These are phyloP conservation scores for Agrochola lota DNA, from an alignment of 2,888 invertebrate species.

Conservation along the genomic window DNA sequence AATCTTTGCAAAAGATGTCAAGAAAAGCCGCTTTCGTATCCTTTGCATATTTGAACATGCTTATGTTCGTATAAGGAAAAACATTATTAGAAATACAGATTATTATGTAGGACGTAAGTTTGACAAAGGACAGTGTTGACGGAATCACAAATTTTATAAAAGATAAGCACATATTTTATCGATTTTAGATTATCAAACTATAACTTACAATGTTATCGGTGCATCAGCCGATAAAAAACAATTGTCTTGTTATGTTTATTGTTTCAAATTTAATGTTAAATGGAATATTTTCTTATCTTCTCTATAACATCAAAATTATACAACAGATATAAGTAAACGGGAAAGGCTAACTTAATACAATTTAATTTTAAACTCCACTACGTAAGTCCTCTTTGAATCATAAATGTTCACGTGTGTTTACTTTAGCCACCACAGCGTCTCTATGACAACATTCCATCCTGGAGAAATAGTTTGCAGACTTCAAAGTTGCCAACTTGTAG, in stretches of 20 bases:
- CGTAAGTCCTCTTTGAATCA: conserved; percentile 57
- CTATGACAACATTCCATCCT: conserved; percentile 78
- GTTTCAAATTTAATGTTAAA: conserved; percentile 46
- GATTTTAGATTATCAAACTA: conserved; percentile 33
- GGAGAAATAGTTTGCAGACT: conserved; percentile 80
- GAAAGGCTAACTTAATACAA: conserved; percentile 44
- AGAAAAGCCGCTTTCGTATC: conserved; percentile 49
- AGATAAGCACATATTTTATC: conserved; percentile 21
- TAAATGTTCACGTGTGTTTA: conserved; percentile 63
- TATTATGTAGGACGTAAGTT: conserved; percentile 8
- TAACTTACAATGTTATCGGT: conserved; percentile 44
- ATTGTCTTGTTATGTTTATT: conserved; percentile 45
- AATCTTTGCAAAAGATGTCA: conserved; percentile 54
- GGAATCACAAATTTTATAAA: conserved; percentile 1
- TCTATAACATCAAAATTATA: conserved; percentile 23
- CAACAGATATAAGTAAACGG: conserved; percentile 19
- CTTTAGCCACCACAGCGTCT: conserved; percentile 68
- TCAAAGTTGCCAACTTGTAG: conserved; percentile 73
- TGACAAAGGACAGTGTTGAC: conserved; percentile 15
- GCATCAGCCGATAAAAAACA: conserved; percentile 42
- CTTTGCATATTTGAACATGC: conserved; percentile 54
- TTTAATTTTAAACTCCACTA: conserved; percentile 44
- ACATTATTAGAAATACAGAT: conserved; percentile 29
- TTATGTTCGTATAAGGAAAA: conserved; percentile 33
- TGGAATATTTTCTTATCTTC: conserved; percentile 27